Base-by-base conservation (phyloP, 2,113 vertebrate species). In the Charadrius vociferus region DNA sequence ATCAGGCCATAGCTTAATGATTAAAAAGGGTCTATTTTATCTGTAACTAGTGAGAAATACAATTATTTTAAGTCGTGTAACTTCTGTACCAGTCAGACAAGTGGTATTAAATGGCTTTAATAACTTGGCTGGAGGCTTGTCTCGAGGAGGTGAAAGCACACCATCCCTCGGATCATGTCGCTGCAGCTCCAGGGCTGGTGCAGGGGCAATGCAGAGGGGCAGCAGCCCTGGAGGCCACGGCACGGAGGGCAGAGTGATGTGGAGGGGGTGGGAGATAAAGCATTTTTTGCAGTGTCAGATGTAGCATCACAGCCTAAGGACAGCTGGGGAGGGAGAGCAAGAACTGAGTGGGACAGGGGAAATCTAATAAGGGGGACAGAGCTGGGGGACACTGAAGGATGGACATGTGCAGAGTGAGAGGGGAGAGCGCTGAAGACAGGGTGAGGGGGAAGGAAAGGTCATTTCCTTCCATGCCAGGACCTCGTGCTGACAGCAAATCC, bases 81-180 rank as follows among this genome's bases (percentile, higher is more conserved):
- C 43, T 78, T 67, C 63, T 32, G 17, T 71, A 67, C 30, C 43
- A 67, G 39, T 45, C 23, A 88, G 61, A 72, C 4, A 62, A 91
- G 59, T n/a, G 17, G 21, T 49, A 75, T 71, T 75, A 49, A 86
- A 85, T 52, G 26, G 17, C 10, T 88, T 78, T 39, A 87, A 32
- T 88, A 87, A 52, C 55, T 65, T 82, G 58, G 7, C 62, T 92
- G 68, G 24, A 72, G 80, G 53, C 49, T 56, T 67, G n/a, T 62
- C 92, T 63, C 0, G 1, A 61, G 88, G 47, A 65, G 47, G 36
- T 78, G 13, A 30, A 62, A 58, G 39, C 24, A 45, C 7, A 49
- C 14, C 4, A 11, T 37, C 15, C 32, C 55, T 80, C 18, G 34
- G 43, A 47, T 12, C 6, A 34, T 1, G 5, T 13, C 0, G 0